Evolutionary conservation across 2,888 invertebrate species (phyloP).

Genomic region (Erebia ligea): DNA sequence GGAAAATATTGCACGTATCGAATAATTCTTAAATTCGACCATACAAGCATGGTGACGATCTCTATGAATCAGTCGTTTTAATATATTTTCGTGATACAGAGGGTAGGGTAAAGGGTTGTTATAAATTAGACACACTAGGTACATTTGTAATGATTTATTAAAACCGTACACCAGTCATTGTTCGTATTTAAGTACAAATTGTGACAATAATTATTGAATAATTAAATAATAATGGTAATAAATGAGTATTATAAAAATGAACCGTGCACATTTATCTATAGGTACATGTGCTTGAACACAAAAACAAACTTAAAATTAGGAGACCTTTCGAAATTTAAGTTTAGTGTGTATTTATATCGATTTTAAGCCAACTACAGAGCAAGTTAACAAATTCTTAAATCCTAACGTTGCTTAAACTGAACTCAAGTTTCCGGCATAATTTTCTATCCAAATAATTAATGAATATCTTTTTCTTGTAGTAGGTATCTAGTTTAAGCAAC

Average conservation of each 20-base stretch:
- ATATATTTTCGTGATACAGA: not conserved
- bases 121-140: constrained; percentile 39
- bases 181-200: constrained; percentile 48
- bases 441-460: not conserved
- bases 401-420: not conserved
- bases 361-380: not conserved
- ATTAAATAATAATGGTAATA: constrained; percentile 31
- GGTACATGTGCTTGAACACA: constrained; percentile 3
- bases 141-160: constrained; percentile 57
- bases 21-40: no score
- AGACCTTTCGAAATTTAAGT: constrained; percentile 30
- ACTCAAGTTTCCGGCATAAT: not conserved
- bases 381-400: no score
- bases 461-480: not conserved
- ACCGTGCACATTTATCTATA: constrained; percentile 30
- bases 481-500: not conserved
- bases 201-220: constrained; percentile 43
- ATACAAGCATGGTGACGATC: no score
- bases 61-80: no score
- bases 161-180: constrained; percentile 53
- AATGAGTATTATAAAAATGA: constrained; percentile 52
- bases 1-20: no score
- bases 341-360: not conserved
- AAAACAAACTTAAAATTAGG: constrained; percentile 31
- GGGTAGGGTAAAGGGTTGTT: constrained; percentile 23